A percentile compares a stretch with the other conserved stretches of the same genome.
Conservation (phyloP, 2,797 vertebrate genomes). For the Catharus ustulatus region DNA sequence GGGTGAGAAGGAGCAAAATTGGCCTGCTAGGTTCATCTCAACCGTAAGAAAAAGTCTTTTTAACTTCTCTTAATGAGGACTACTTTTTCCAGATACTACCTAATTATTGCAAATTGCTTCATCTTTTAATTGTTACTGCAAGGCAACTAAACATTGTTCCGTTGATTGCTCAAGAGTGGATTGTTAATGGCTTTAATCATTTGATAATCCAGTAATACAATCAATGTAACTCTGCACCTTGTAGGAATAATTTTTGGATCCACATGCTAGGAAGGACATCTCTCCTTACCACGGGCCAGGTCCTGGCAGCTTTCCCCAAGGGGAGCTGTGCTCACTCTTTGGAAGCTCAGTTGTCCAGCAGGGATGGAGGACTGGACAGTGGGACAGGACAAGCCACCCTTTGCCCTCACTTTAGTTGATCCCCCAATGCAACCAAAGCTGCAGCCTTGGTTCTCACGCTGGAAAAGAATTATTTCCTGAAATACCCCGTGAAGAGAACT, state of each 20-base stretch:
- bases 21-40: conserved; percentile 63
- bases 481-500: no score
- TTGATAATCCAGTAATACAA: conserved; percentile 79
- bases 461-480: no score
- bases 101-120: conserved; percentile 83
- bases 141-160: conserved; percentile 80
- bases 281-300: not conserved
- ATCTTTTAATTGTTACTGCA: conserved; percentile 82
- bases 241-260: conserved; percentile 59
- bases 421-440: accelerated
- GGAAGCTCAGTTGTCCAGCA: not conserved
- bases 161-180: conserved; percentile 77
- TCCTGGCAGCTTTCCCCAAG: not conserved
- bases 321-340: not conserved
- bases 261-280: conserved; percentile 21
- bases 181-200: conserved; percentile 81
- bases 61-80: conserved; percentile 76
- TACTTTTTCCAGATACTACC: conserved; percentile 74
- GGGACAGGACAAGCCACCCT: not conserved
- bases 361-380: not conserved
- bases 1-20: not conserved
- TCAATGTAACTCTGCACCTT: conserved; percentile 72
- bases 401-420: not conserved
- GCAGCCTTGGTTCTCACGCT: no score
- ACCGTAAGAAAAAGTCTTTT: conserved; percentile 71